Evolutionary conservation across 1,140 invertebrate species (phyloP).

Genomic region (Carposina sasakii): DNA sequence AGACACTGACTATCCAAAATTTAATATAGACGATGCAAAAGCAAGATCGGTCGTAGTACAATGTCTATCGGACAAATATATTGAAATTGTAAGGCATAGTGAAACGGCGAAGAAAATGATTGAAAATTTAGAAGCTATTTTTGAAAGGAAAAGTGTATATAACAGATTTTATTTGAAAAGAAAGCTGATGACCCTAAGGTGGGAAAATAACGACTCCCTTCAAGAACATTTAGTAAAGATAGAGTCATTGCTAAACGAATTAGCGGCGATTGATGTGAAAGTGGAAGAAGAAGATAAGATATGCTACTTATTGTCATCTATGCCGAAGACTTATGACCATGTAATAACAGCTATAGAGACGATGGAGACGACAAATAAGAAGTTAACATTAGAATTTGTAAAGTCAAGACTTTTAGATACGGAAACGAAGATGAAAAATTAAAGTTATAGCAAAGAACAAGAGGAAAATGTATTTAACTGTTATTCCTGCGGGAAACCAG

Average conservation of each 20-base stretch:
- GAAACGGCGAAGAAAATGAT: too few species aligned
- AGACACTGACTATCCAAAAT: too few species aligned
- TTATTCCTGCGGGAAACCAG: too few species aligned
- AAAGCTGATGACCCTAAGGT: constrained; percentile 9
- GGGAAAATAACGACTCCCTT: not conserved
- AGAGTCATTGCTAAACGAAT: constrained; percentile 10
- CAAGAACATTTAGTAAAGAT: constrained; percentile 14
- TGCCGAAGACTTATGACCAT: too few species aligned
- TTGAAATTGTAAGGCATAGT: too few species aligned
- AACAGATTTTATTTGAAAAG: constrained; percentile 7
- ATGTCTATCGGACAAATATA: too few species aligned
- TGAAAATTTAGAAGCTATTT: too few species aligned
- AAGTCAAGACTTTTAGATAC: constrained; percentile 13
- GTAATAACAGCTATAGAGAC: too few species aligned
- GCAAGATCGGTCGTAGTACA: too few species aligned
- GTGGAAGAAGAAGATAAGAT: constrained; percentile 13
- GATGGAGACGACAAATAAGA: too few species aligned
- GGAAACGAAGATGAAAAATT: constrained; percentile 9
- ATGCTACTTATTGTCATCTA: constrained; percentile 7
- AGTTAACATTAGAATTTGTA: constrained; percentile 9
- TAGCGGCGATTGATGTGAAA: not conserved
- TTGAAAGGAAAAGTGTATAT: constrained; percentile 11
- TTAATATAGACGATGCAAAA: too few species aligned
- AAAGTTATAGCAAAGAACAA: constrained; percentile 1
- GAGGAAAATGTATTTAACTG: too few species aligned